phyloP scores from a whole-genome alignment of 2,797 vertebrate genomes.

The Aphelocoma californica region DNA sequence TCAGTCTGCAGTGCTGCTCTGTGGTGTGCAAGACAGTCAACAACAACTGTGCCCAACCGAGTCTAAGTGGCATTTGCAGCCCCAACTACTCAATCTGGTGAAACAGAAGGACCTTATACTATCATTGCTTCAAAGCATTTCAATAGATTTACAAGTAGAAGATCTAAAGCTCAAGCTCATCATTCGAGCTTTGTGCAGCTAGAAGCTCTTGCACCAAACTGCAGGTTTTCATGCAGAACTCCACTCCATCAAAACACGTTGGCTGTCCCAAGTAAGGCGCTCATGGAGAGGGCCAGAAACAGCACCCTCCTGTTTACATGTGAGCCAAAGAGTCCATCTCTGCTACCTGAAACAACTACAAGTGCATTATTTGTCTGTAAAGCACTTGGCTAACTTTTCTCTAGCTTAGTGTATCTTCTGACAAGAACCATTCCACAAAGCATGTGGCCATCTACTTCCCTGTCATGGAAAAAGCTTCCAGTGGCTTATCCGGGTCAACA shows the following conservation, averaged over 20 bases:
- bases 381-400: background rate
- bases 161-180: background rate
- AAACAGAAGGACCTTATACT: background rate
- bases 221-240: background rate
- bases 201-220: background rate
- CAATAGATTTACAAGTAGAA: background rate
- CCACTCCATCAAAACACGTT: background rate
- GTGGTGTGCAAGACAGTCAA: background rate
- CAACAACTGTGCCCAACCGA: accelerated
- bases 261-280: background rate
- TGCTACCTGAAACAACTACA: background rate
- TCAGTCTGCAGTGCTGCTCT: background rate
- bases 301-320: background rate
- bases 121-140: background rate
- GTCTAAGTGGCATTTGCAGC: background rate
- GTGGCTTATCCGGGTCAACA: background rate
- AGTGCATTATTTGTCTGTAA: background rate
- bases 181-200: background rate
- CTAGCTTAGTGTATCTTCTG: background rate
- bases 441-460: background rate
- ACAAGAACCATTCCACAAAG: background rate
- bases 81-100: accelerated
- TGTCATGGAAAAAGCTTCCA: background rate
- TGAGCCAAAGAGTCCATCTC: background rate
- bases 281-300: background rate